Evolutionary conservation across 2,888 invertebrate genomes (phyloP), one percentile per base, ranked within the genome.

Genomic region (Platycnemis pennipes): DNA sequence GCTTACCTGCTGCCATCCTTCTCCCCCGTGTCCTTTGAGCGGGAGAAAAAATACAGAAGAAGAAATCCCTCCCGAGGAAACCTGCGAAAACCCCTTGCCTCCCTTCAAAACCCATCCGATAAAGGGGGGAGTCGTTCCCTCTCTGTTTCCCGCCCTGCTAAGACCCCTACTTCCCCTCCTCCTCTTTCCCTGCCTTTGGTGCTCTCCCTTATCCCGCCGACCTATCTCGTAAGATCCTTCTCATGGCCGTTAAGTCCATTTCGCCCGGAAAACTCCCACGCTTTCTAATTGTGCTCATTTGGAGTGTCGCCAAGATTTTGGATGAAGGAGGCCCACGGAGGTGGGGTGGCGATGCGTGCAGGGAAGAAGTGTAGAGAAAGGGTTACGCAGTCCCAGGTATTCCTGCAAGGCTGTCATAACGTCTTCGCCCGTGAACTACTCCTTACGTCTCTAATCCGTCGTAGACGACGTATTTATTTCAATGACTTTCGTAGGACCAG

Each of bases 261-360:
- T 42, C 56, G 56, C 56, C 37, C 16, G 53, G 56, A 56, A 63
- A 42, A 53, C 89, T 89, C 53, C 89, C 56, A n/a, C 53, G 89
- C 22, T 56, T 89, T 56, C 56, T 89, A 89, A 89, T 89, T 89
- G 89, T 26, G 42, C 89, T 89, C 89, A 89, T 89, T 89, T 89
- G 89, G 89, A 89, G 31, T 42, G 37, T 89, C 89, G 89, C 89
- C 56, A 42, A 42, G 89, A 63, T 89, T 89, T 63, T 56, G 69
- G 69, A 31, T 77, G 69, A n/a, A n/a, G n/a, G n/a, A n/a, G 69
- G 31, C 8, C 69, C 31, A 31, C 13, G 11, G 37, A 16, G 63
- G 77, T 11, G 37, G 1, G 37, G 77, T 1, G 31, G 31, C 31
- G 49, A 49, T 63, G 63, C 26, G 56, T 22, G 63, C 3, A 3